phyloP scores from a whole-genome alignment of 2,797 vertebrate genomes.

The Carcharodon carcharias region DNA sequence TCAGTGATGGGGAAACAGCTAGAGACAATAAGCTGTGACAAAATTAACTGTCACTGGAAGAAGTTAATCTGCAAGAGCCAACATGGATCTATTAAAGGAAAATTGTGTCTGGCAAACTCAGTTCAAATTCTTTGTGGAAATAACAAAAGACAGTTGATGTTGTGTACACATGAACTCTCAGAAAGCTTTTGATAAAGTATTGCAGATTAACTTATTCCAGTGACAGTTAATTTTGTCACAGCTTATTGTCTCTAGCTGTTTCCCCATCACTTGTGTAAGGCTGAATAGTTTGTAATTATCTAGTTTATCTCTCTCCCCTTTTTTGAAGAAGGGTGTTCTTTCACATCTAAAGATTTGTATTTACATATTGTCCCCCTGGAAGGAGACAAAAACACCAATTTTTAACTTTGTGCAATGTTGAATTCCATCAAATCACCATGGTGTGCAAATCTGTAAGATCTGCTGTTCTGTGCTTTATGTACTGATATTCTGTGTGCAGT shows the following conservation, averaged over 20 bases:
- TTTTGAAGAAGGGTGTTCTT: background rate
- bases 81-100: no score
- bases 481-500: background rate
- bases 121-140: no score
- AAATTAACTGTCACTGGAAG: no score
- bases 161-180: no score
- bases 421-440: no score
- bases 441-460: no score
- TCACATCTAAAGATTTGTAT: background rate
- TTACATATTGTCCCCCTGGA: background rate
- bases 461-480: background rate
- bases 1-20: no score
- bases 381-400: background rate
- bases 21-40: no score
- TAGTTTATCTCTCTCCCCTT: background rate
- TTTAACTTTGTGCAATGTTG: background rate
- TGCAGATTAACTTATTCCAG: background rate
- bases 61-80: no score
- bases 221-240: background rate
- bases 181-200: background rate
- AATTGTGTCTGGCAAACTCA: no score
- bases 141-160: no score
- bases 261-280: background rate
- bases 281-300: background rate
- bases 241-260: background rate